A percentile compares a stretch with the other conserved stretches of the same genome.
These are phyloP conservation scores for Zygaena filipendulae DNA, from an alignment of 2,888 invertebrate species.

Conservation along the genomic window DNA sequence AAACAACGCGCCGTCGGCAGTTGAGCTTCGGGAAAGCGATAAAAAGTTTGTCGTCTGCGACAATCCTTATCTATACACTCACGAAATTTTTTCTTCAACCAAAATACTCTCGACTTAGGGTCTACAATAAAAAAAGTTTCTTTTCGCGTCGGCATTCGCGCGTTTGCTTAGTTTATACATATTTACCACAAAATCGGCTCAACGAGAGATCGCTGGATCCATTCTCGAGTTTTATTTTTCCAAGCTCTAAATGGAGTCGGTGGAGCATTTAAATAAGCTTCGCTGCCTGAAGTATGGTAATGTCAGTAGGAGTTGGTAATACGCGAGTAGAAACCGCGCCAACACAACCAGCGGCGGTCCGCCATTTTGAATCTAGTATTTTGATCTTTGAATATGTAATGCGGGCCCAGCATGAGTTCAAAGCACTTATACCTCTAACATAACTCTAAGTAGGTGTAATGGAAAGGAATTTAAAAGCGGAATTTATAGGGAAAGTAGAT, in stretches of 20 bases:
- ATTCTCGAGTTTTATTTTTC: slow-evolving; percentile 65
- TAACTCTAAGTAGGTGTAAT: too few species aligned
- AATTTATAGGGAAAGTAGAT: too few species aligned
- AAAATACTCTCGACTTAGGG: too few species aligned
- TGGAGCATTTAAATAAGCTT: slow-evolving; percentile 69
- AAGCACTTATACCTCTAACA: slow-evolving; percentile 1
- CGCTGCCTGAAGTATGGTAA: slow-evolving; percentile 66
- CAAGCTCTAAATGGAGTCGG: slow-evolving; percentile 69
- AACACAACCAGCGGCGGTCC: slow-evolving; percentile 32
- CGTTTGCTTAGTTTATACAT: slow-evolving; percentile 65
- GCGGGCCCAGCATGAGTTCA: too few species aligned
- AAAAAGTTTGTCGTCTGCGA: too few species aligned
- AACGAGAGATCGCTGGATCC: slow-evolving; percentile 62
- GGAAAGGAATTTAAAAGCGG: too few species aligned
- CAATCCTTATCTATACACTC: too few species aligned
- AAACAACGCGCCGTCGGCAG: slow-evolving; percentile 58
- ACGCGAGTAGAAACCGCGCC: slow-evolving; percentile 59
- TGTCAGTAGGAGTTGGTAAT: slow-evolving; percentile 66
- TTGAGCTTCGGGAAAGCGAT: too few species aligned
- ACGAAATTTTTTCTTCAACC: too few species aligned
- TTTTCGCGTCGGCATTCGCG: too few species aligned
- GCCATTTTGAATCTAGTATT: slow-evolving; percentile 57
- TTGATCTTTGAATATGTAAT: slow-evolving; percentile 22
- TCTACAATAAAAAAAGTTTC: neutral
- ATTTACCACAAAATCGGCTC: slow-evolving; percentile 69